phyloP scores from a whole-genome alignment of 2,888 invertebrate genomes.

The Scaptomyza tumidula region DNA sequence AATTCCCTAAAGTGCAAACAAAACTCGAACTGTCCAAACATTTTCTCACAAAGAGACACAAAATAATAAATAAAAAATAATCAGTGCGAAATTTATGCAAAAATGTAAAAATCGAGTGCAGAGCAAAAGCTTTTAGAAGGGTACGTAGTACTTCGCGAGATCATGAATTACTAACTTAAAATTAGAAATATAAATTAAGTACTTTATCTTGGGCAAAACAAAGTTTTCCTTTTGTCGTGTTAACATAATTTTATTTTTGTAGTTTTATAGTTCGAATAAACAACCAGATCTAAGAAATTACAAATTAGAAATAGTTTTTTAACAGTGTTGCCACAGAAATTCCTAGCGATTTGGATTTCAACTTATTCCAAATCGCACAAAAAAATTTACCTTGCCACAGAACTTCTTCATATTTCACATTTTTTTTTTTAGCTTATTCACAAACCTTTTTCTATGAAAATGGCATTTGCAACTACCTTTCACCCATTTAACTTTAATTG shows the following conservation, averaged over 20 bases:
- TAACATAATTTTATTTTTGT: too few species aligned
- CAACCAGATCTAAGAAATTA: too few species aligned
- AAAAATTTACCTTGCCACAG: background rate
- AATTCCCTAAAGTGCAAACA: conserved; percentile 53
- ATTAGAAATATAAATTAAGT: too few species aligned
- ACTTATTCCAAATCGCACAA: too few species aligned
- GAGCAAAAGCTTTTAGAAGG: conserved; percentile 50
- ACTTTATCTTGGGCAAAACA: too few species aligned
- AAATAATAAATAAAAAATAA: conserved; percentile 42
- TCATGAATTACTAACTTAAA: too few species aligned
- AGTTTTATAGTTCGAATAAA: too few species aligned
- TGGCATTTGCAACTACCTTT: background rate
- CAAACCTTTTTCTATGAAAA: background rate
- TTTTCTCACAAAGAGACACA: conserved; percentile 42
- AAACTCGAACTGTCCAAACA: conserved; percentile 74
- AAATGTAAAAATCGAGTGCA: conserved; percentile 56
- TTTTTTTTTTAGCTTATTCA: background rate
- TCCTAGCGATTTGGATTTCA: background rate
- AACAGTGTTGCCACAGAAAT: background rate
- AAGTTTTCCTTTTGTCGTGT: too few species aligned
- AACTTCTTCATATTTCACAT: background rate
- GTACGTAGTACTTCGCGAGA: conserved; percentile 36
- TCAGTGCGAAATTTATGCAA: conserved; percentile 47
- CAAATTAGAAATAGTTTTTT: too few species aligned
- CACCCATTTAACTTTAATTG: conserved; percentile 14